Percentiles rank a stretch among this genome's conserved stretches.
Conservation (phyloP, 2,113 vertebrate species). For the Uropsilus gracilis region DNA sequence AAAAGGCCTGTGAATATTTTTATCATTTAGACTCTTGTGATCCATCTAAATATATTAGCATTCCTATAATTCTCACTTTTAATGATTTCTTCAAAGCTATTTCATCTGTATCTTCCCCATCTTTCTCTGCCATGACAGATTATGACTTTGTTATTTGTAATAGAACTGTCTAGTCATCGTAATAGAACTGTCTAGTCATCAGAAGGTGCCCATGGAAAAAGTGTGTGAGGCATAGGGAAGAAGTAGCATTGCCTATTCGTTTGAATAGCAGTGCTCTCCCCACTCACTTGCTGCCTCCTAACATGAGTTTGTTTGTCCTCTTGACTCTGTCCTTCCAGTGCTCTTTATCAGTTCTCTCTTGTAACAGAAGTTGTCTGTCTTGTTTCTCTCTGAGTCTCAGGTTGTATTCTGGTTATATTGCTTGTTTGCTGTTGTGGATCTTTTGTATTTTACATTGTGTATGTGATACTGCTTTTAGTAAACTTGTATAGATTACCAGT, state of each 20-base stretch:
- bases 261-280: neutral
- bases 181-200: neutral
- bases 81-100: neutral
- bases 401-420: neutral
- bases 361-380: conserved; percentile 1
- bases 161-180: neutral
- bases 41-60: neutral
- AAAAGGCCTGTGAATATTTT: neutral
- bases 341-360: neutral
- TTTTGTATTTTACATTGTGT: neutral
- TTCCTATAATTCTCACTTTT: neutral
- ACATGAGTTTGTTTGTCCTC: neutral
- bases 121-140: neutral
- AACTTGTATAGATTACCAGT: neutral
- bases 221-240: neutral
- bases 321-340: neutral
- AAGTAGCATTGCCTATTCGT: neutral
- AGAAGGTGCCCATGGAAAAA: neutral
- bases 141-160: neutral
- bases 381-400: neutral
- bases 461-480: neutral
- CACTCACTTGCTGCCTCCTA: neutral
- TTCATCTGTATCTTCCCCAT: neutral
- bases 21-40: conserved; percentile 26
- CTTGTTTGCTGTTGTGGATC: neutral